phyloP scores from a whole-genome alignment of 2,888 invertebrate species.

The Drosophila lacicola region DNA sequence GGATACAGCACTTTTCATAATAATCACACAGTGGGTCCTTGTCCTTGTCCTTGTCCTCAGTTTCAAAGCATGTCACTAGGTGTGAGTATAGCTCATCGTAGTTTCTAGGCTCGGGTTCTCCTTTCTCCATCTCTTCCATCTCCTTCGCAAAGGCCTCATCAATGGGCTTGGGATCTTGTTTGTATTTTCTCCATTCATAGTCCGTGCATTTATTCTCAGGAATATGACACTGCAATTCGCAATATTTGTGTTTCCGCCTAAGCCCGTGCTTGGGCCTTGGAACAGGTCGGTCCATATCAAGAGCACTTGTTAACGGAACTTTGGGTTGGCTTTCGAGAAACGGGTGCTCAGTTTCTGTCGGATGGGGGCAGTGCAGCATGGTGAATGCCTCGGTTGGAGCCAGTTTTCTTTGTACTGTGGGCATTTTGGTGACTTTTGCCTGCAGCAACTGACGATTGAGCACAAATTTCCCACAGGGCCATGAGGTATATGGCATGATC shows the following conservation, averaged over 20 bases:
- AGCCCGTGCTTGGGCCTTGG: background rate
- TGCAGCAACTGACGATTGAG: slow-evolving; percentile 48
- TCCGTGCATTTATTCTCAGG: slow-evolving; percentile 41
- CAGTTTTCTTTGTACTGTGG: slow-evolving; percentile 40
- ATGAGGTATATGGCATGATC: background rate
- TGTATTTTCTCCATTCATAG: slow-evolving; percentile 40
- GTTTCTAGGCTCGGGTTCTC: slow-evolving; percentile 28
- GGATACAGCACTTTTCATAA: slow-evolving; percentile 39
- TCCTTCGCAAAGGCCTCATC: slow-evolving; percentile 10
- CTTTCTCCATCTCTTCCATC: background rate
- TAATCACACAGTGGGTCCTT: slow-evolving; percentile 1
- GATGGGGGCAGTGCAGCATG: slow-evolving; percentile 22
- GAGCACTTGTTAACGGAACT: background rate
- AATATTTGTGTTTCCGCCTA: slow-evolving; percentile 19
- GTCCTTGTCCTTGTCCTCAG: no score
- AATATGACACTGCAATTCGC: slow-evolving; percentile 36
- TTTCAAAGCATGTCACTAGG: slow-evolving; percentile 40
- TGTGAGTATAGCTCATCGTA: slow-evolving; percentile 51
- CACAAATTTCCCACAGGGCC: slow-evolving; percentile 7
- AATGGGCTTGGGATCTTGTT: slow-evolving; percentile 11
- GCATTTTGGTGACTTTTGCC: slow-evolving; percentile 39
- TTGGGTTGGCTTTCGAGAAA: slow-evolving; percentile 9
- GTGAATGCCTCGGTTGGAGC: slow-evolving; percentile 20
- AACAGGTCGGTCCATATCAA: slow-evolving; percentile 5
- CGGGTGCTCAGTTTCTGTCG: background rate